Conservation (phyloP, 2,113 vertebrate genomes). For the Myiozetetes cayanensis region DNA sequence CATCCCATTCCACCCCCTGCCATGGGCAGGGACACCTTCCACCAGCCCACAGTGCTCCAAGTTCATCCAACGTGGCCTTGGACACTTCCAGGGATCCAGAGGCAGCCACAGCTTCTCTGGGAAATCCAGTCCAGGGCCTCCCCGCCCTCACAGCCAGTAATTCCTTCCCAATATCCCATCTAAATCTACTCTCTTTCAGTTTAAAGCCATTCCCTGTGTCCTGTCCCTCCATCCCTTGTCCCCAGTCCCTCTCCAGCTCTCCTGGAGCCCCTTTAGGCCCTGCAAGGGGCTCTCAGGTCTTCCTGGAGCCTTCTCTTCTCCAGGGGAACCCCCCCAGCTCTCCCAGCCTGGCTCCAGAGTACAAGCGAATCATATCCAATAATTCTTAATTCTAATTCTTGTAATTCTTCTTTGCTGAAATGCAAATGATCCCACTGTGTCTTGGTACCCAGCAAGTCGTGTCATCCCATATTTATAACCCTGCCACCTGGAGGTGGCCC, state of each 20-base stretch:
- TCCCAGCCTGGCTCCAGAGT: too few relatives aligned
- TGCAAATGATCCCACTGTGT: too few relatives aligned
- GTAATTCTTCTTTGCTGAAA: too few relatives aligned
- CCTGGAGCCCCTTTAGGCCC: neutral
- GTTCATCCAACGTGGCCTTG: neutral
- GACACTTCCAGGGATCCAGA: neutral
- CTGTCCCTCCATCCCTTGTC: neutral
- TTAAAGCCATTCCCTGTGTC: neutral
- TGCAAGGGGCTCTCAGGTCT: neutral
- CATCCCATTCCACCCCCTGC: neutral
- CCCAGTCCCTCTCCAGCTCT: neutral
- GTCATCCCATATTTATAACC: too few relatives aligned
- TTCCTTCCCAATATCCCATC: neutral
- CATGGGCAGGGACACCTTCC: neutral
- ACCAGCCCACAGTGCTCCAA: neutral
- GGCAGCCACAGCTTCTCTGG: neutral
- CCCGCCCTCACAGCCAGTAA: neutral
- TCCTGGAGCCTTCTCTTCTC: neutral
- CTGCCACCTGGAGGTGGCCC: too few relatives aligned
- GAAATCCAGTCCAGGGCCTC: neutral
- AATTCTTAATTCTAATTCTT: too few relatives aligned
- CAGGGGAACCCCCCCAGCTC: neutral
- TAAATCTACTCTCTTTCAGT: neutral
- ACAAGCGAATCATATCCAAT: too few relatives aligned
- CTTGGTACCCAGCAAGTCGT: too few relatives aligned